phyloP scores from a whole-genome alignment of 2,113 vertebrate genomes.

The Python bivittatus region DNA sequence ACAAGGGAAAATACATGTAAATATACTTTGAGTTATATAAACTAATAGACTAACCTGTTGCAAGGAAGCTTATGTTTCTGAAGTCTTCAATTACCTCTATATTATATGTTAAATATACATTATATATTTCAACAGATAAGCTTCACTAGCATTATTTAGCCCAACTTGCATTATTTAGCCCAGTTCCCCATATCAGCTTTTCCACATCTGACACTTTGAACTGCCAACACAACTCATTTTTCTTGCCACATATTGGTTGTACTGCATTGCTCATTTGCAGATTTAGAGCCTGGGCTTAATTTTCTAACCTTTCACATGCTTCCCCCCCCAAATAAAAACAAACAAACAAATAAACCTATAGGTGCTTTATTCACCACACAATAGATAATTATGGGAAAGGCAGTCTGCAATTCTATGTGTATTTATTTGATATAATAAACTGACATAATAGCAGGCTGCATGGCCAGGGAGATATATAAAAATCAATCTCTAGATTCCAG shows the following conservation, averaged over 20 bases:
- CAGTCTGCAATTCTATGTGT: neutral
- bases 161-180: neutral
- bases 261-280: neutral
- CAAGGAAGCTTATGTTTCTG: neutral
- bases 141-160: neutral
- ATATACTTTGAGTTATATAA: neutral
- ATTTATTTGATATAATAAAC: neutral
- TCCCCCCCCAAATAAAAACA: neutral
- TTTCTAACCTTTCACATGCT: neutral
- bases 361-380: neutral
- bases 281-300: neutral
- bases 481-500: neutral
- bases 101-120: neutral
- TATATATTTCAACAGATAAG: neutral
- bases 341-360: neutral
- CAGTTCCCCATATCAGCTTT: neutral
- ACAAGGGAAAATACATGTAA: neutral
- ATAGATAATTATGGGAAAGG: neutral
- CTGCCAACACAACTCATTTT: neutral
- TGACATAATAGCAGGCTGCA: neutral
- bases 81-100: neutral
- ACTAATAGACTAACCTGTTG: no score
- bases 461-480: neutral
- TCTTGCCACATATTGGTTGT: neutral
- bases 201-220: neutral